These are phyloP conservation scores for Epizoanthus fatuus DNA, from an alignment of 92 coral and sea anemone genomes.

Conservation along the genomic window DNA sequence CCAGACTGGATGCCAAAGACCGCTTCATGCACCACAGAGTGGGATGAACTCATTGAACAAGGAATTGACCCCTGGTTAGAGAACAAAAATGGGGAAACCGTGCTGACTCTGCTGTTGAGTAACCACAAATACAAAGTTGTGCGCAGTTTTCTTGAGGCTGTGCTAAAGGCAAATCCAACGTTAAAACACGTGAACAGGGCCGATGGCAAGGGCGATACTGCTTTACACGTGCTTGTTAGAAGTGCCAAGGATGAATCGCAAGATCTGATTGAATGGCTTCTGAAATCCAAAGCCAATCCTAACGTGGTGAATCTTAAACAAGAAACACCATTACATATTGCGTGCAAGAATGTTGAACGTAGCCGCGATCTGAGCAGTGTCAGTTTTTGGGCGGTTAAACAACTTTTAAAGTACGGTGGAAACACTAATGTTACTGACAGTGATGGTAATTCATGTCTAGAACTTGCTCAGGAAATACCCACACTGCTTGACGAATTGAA, in stretches of 20 bases:
- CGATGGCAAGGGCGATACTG: neutral
- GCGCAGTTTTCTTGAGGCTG: neutral
- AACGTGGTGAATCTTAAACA: neutral
- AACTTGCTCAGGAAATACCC: neutral
- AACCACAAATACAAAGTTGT: neutral
- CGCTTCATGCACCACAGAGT: neutral
- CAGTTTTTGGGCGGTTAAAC: neutral
- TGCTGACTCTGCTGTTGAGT: neutral
- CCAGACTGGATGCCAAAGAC: too few relatives aligned
- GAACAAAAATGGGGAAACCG: slow-evolving; percentile 10
- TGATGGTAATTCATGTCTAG: slow-evolving; percentile 16
- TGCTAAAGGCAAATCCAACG: neutral
- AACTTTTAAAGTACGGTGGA: slow-evolving; percentile 18
- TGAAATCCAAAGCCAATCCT: neutral
- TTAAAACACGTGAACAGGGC: neutral
- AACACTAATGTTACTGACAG: neutral
- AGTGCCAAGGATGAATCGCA: neutral
- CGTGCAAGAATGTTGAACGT: neutral
- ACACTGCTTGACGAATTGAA: neutral
- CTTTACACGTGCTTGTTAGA: neutral
- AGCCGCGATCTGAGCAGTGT: neutral
- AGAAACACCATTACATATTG: neutral
- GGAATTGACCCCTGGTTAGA: slow-evolving; percentile 14
- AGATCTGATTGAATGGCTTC: neutral
- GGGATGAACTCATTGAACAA: slow-evolving; percentile 1